A percentile compares a stretch with the other conserved stretches of the same genome.
These are phyloP conservation scores for Zaprionus nigranus DNA, from an alignment of 1,140 invertebrate genomes.

Conservation along the genomic window DNA sequence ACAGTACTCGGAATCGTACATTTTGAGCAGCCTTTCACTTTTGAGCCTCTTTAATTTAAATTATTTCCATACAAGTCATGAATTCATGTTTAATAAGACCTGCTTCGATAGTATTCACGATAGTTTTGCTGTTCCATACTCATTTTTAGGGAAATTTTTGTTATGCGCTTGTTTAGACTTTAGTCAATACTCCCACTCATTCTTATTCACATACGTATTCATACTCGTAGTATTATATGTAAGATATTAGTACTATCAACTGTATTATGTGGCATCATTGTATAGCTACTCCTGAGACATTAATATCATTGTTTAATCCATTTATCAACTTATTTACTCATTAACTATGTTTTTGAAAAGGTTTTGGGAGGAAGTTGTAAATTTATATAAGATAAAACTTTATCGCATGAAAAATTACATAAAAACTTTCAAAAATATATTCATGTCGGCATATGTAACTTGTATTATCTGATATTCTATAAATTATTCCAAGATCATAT, in stretches of 20 bases:
- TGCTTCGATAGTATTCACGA: neutral
- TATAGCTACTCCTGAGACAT: neutral
- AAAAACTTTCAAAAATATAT: no score
- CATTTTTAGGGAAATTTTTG: no score
- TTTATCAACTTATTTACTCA: neutral
- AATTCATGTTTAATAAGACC: neutral
- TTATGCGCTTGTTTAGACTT: neutral
- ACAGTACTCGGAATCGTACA: no score
- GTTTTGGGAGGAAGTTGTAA: no score
- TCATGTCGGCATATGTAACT: no score
- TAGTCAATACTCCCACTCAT: neutral
- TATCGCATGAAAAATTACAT: no score
- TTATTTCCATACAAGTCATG: neutral
- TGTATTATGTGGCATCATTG: neutral
- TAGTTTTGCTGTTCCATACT: neutral
- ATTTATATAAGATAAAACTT: no score
- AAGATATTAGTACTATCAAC: neutral
- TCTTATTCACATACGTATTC: constrained; percentile 1
- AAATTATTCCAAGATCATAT: no score
- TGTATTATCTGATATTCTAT: no score
- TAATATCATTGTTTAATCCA: neutral
- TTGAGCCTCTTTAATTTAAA: neutral
- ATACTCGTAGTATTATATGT: neutral
- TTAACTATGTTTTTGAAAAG: neutral
- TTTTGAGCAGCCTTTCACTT: no score